Evolutionary conservation across 2,113 vertebrate genomes (phyloP).

Genomic region (Eulemur rufifrons): DNA sequence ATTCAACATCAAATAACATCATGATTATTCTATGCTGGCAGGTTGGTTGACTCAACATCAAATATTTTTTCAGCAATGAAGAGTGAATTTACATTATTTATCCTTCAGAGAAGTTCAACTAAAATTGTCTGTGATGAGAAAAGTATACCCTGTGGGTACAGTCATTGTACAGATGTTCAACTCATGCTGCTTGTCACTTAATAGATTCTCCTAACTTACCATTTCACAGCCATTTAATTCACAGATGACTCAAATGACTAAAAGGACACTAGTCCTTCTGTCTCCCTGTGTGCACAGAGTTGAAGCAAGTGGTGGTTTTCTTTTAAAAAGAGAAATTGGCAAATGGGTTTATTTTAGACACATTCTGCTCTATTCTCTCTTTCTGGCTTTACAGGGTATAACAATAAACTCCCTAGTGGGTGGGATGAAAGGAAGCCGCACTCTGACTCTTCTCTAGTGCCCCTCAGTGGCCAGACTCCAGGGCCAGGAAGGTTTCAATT

Average conservation of each 20-base stretch:
- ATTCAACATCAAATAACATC: background rate
- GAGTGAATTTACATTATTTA: background rate
- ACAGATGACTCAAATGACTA: conserved; percentile 41
- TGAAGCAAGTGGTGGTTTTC: background rate
- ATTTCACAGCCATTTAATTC: conserved; percentile 10
- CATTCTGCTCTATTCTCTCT: background rate
- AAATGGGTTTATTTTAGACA: conserved; percentile 19
- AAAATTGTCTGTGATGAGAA: background rate
- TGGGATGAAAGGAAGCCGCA: background rate
- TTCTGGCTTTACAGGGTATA: background rate
- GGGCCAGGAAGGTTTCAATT: background rate
- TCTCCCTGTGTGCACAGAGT: conserved; percentile 4
- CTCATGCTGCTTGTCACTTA: background rate
- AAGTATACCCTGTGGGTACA: background rate
- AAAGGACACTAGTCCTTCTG: conserved; percentile 6
- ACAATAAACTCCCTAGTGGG: background rate
- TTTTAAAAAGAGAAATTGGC: conserved; percentile 30
- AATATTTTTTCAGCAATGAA: background rate
- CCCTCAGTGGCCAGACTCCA: background rate
- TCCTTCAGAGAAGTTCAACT: background rate
- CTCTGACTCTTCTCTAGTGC: background rate
- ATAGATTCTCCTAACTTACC: background rate
- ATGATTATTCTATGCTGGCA: background rate
- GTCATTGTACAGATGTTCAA: background rate
- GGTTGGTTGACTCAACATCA: background rate